Conservation (phyloP, 2,113 vertebrate genomes). For the Sceloporus tristichus region DNA sequence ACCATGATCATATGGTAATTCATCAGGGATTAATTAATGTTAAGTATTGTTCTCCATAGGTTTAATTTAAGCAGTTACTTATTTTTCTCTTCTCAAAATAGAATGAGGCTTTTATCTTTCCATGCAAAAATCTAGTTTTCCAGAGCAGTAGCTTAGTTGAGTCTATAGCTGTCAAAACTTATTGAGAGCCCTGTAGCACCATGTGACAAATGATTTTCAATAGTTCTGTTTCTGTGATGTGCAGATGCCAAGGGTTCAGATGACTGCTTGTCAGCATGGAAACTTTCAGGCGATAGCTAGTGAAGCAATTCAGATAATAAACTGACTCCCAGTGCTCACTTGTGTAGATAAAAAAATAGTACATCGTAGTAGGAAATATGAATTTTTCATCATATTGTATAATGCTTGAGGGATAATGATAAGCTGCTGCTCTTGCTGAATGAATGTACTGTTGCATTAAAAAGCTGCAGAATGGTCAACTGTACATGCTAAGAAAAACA, state of each 20-base stretch:
- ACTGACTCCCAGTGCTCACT: background rate
- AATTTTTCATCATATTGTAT: constrained; percentile 57
- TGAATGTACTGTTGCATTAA: constrained; percentile 70
- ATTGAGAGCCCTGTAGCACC: background rate
- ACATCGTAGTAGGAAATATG: constrained; percentile 50
- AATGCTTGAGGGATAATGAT: constrained; percentile 36
- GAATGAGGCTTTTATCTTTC: background rate
- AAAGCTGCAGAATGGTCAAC: constrained; percentile 57
- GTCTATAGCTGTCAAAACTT: background rate
- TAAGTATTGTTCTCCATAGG: background rate
- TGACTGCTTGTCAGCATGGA: background rate
- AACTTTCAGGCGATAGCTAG: background rate
- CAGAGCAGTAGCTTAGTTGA: background rate
- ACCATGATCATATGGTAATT: background rate
- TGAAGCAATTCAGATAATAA: background rate
- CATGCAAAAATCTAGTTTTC: background rate
- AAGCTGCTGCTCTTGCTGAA: constrained; percentile 67
- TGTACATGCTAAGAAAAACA: constrained; percentile 70
- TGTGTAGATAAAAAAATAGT: constrained; percentile 49
- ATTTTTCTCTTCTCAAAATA: background rate
- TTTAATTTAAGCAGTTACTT: background rate
- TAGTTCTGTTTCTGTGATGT: background rate
- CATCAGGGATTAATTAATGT: background rate
- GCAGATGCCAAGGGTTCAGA: background rate
- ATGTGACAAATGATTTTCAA: background rate